These are phyloP conservation scores for Chloropsis hardwickii DNA, from an alignment of 2,113 vertebrate species.

Conservation along the genomic window DNA sequence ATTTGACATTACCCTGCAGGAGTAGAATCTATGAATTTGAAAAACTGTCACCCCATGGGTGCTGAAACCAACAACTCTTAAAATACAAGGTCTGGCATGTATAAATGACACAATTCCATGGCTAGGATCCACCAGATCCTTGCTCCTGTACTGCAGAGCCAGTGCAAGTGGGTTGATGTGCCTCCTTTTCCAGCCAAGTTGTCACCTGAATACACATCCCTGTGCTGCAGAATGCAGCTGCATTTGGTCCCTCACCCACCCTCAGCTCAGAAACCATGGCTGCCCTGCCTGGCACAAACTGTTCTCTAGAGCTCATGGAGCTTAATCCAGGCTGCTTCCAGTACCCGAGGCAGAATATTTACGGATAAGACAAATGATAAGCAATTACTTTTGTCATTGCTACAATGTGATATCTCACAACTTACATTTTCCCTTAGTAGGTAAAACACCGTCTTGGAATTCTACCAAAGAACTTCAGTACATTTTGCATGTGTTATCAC, in stretches of 20 bases:
- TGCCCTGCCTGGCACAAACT: neutral
- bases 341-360: neutral
- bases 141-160: neutral
- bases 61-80: neutral
- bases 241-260: neutral
- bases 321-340: neutral
- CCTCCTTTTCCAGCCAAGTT: neutral
- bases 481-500: neutral
- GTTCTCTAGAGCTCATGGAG: neutral
- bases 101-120: neutral
- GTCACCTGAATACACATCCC: neutral
- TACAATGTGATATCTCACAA: neutral
- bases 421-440: neutral
- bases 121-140: neutral
- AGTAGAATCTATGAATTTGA: neutral
- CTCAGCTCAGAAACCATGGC: accelerated
- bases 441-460: neutral
- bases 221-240: neutral
- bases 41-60: neutral
- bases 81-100: neutral
- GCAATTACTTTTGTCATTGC: neutral
- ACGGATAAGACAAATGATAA: neutral
- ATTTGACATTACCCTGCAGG: neutral
- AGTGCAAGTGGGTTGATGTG: neutral
- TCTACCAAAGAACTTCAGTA: neutral